These are phyloP conservation scores for Zosterops hypoxanthus DNA, from an alignment of 2,113 vertebrate genomes.

Conservation along the genomic window DNA sequence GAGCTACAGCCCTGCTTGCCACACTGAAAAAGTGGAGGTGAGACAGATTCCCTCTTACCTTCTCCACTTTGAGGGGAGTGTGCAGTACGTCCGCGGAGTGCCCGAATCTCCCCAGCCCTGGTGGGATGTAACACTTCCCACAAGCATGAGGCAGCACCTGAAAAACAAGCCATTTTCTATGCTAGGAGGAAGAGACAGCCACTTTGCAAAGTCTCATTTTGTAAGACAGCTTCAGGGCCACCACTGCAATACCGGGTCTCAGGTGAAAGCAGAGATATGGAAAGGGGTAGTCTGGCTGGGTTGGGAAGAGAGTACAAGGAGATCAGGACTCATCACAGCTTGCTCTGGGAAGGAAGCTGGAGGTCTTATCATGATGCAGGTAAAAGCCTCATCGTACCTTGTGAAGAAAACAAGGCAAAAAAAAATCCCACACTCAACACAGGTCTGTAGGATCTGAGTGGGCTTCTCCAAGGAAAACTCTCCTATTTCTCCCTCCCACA, in stretches of 20 bases:
- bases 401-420: neutral
- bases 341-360: neutral
- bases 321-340: no score
- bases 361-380: neutral
- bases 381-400: neutral
- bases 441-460: neutral
- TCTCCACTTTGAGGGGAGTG: neutral
- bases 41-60: conserved; percentile 51
- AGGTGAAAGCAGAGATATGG: fast-evolving
- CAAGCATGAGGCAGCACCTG: no score
- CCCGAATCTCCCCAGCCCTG: no score
- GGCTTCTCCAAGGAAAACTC: neutral
- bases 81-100: no score
- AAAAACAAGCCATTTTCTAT: no score
- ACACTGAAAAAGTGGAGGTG: neutral
- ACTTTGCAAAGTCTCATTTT: no score
- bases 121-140: no score
- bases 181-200: no score
- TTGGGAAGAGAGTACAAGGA: neutral
- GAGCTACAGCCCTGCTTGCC: neutral
- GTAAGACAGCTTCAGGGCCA: neutral
- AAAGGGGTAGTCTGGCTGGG: neutral
- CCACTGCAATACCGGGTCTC: neutral
- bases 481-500: neutral
- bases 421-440: neutral